These are phyloP conservation scores for Drosophila pectinifera DNA, from an alignment of 1,140 invertebrate genomes.

Conservation along the genomic window DNA sequence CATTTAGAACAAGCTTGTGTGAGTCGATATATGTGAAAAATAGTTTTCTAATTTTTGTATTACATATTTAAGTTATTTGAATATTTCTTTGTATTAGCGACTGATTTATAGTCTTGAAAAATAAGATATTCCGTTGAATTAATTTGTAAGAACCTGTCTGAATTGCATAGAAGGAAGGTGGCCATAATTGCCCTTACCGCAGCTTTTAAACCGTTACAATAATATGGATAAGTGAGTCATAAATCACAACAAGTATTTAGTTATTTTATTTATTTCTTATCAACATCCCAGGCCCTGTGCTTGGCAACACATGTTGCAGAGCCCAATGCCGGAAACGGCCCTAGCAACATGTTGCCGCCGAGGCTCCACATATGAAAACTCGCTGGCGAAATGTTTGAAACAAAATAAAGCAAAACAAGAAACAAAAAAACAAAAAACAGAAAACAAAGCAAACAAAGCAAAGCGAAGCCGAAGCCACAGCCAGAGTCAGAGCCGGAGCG, in stretches of 20 bases:
- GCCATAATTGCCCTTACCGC: background rate
- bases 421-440: slow-evolving; percentile 33
- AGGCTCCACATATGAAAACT: slow-evolving; percentile 52
- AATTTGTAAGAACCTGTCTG: slow-evolving; percentile 13
- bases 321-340: slow-evolving; percentile 30
- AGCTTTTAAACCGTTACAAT: slow-evolving; percentile 4
- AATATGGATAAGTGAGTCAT: background rate
- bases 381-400: slow-evolving; percentile 50
- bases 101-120: background rate
- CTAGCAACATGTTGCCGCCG: slow-evolving; percentile 46
- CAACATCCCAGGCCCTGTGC: background rate
- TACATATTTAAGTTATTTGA: too few species aligned
- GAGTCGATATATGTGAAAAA: too few species aligned
- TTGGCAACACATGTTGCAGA: slow-evolving; percentile 21
- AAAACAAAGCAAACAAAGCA: slow-evolving; percentile 34
- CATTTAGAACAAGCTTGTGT: background rate
- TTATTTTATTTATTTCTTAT: background rate
- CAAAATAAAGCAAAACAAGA: slow-evolving; percentile 36
- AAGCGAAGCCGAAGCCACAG: slow-evolving; percentile 45
- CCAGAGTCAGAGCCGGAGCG: background rate
- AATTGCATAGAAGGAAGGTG: slow-evolving; percentile 5
- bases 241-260: slow-evolving; percentile 8
- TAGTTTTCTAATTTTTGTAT: background rate
- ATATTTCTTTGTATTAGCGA: background rate
- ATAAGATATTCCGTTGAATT: background rate